Evolutionary conservation across 2,888 invertebrate species (phyloP), one percentile per base, ranked within the genome.

Genomic region (Calameuta idolon): DNA sequence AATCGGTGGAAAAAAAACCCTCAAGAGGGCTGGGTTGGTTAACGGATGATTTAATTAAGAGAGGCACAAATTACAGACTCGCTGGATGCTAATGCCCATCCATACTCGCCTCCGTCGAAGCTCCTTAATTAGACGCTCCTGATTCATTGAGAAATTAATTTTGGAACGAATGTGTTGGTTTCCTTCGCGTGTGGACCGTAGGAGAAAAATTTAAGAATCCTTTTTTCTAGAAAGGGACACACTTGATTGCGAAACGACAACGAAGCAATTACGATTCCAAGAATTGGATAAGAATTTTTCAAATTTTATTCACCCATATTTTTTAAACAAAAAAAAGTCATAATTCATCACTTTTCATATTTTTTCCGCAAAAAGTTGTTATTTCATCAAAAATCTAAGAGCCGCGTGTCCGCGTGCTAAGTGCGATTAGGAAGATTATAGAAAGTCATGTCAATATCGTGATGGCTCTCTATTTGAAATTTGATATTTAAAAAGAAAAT

Each of bases 21-120:
- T 30, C 71, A 75, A 79, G 78, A 77, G 85, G 83, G 82, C 85
- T 86, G 85, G 87, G 85, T 88, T 87, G 90, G 89, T 90, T 89
- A 91, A 91, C 91, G 90, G 91, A 91, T 91, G 91, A 91, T 91
- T 90, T 91, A 91, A 91, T 91, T 91, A 91, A 91, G 90, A 90
- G 89, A 88, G 89, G 91, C 91, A 91, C 91, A 91, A 91, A 91
- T 91, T 91, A 91, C 91, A 89, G 90, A 89, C 88, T 89, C 90
- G 90, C 87, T 87, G 87, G 88, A 91, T 91, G 90, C 90, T 91
- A 90, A 91, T 91, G 90, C 87, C 87, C 89, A 85, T 87, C 87
- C 87, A 87, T 83, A 87, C 89, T 87, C 87, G 87, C 86, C 89
- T 89, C 89, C 79, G 83, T 85, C 85, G 85, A 85, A 89, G 89